Base-by-base conservation (phyloP, 2,888 invertebrate genomes). In the Nephrocerus scutellatus region DNA sequence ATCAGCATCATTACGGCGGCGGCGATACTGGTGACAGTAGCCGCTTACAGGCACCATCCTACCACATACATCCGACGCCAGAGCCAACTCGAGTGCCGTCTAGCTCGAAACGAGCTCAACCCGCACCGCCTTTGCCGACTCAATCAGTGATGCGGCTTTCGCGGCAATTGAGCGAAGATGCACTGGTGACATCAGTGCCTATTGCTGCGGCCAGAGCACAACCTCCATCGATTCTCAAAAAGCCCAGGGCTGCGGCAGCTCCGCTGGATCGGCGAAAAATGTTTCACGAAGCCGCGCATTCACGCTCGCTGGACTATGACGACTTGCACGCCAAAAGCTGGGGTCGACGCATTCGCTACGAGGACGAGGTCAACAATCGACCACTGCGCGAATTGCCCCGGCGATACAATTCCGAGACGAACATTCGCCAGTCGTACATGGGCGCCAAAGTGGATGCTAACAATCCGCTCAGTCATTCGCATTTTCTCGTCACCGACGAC, bases 401-500 rank as follows among this genome's bases (percentile, higher is more conserved):
- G 0, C 62, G 65, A 15, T 67, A 58, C 22, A 66, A 66, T 28
- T 67, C 66, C 2, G 66, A 68, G 39, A 64, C 68, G 7, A 67
- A 67, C 37, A 68, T 67, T 25, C 60, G 66, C 0, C 68, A 70
- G 36, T 64, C 66, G 6, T 60, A 64, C 29, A 60, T 67, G 57
- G 65, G 68, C 22, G 63, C 68, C 30, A 55, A 54, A 39, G 59
- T 66, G 18, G 57, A 65, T 44, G 54, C 56, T n/a, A 41, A 44
- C 20, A 54, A 65, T 53, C 65, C 70, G n/a, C 43, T 67, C 6
- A 67, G 66, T 38, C 68, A 67, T 39, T 66, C 66, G 20, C 70
- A 70, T 51, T 70, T 66, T 19, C 56, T 70, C 15, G 68, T 69
- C 14, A 68, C 66, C 8, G 69, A 70, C 33, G 67, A 68, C 47